Evolutionary conservation across 2,113 vertebrate species (phyloP), one percentile per base, ranked within the genome.

Genomic region (Dasypus novemcinctus): DNA sequence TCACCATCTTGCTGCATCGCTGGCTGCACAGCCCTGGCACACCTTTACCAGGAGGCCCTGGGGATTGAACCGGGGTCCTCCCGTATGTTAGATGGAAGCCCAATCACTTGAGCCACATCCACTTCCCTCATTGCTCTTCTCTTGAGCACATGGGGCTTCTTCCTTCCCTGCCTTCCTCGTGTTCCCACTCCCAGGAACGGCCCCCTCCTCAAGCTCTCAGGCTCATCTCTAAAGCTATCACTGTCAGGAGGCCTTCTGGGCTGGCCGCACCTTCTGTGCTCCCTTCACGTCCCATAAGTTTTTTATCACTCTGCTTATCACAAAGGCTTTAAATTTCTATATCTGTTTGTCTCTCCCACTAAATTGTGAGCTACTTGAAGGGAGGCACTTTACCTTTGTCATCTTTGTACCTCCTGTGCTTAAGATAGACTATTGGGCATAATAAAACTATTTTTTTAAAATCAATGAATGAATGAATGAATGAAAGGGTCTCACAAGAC

Each of bases 401-500:
- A 69, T n/a, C 54, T 86, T 52, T 21, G 2, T 63, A 20, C 80
- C 13, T 84, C 64, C 7, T 15, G 54, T 41, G 27, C 38, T 38
- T 90, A 23, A 91, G 71, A 31, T 12, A 87, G 76, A 61, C 5
- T 1, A 9, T 1, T 29, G 31, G 21, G 18, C 36, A 61, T 36
- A 80, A 89, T 5, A 82, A 23, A 83, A 63, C n/a, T 43, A n/a
- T 9, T 59, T 85, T 81, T 80, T 90, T 29, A n/a, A 10, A 84
- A 97, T 93, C 61, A 64, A 21, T 78, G 20, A 49, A 49, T 49
- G 46, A 49, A 49, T 49, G 46, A 49, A 49, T 49, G 46, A 76
- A 12, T 25, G 17, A 71, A 38, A n/a, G 63, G 61, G 21, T 41
- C 54, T 86, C 83, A 8, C 2, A 57, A 94, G 31, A 31, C 61